These are phyloP conservation scores for Dendronephthya gigantea DNA, from an alignment of 64 coral and sea anemone genomes.

Conservation along the genomic window DNA sequence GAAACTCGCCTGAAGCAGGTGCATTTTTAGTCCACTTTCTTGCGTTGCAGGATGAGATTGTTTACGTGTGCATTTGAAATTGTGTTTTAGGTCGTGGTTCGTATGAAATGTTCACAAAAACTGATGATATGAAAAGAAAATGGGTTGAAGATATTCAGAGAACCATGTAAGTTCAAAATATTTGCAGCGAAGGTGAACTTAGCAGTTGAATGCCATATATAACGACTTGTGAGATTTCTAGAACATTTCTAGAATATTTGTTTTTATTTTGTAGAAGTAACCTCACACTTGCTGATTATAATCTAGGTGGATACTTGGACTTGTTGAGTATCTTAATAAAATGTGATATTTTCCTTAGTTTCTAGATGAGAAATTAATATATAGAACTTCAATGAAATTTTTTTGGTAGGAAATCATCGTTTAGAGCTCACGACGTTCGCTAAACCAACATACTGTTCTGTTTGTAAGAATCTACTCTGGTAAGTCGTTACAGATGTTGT, in stretches of 20 bases:
- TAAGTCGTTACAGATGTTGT: background rate
- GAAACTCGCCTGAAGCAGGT: slow-evolving; percentile 53
- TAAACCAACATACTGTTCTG: slow-evolving; percentile 46
- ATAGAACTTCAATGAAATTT: background rate
- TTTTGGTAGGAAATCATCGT: slow-evolving; percentile 36
- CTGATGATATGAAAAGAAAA: slow-evolving; percentile 60
- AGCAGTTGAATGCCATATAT: too few species aligned
- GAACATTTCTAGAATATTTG: background rate
- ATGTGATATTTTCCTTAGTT: too few species aligned
- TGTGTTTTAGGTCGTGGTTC: slow-evolving; percentile 38
- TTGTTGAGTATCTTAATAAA: too few species aligned
- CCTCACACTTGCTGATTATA: slow-evolving; percentile 31
- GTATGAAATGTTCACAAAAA: slow-evolving; percentile 57
- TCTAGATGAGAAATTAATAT: too few species aligned
- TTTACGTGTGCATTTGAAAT: background rate
- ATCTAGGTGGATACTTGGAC: slow-evolving; percentile 36
- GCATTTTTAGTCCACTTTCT: background rate
- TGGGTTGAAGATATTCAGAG: slow-evolving; percentile 53
- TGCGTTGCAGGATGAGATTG: background rate
- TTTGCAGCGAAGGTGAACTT: background rate
- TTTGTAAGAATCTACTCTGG: slow-evolving; percentile 55
- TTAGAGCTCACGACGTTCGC: slow-evolving; percentile 52
- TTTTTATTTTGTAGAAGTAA: slow-evolving; percentile 36
- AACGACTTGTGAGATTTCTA: too few species aligned
- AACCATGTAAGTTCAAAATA: slow-evolving; percentile 51